phyloP scores from a whole-genome alignment of 1,140 invertebrate species.

The Temnothorax nylanderi region DNA sequence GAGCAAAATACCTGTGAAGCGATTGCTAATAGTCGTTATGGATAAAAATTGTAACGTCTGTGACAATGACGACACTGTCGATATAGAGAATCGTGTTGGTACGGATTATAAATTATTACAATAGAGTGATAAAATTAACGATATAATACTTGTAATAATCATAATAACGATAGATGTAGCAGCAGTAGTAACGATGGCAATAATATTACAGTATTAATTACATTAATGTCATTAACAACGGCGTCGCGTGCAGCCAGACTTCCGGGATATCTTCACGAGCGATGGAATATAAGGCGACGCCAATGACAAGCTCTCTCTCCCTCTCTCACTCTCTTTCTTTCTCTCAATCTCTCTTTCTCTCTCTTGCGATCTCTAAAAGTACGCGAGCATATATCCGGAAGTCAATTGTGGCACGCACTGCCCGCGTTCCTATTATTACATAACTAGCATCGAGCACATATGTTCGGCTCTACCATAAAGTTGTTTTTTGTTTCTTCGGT shows the following conservation, averaged over 20 bases:
- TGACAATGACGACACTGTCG: constrained; percentile 66
- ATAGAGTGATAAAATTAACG: constrained; percentile 74
- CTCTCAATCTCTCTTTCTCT: constrained; percentile 45
- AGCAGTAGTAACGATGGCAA: constrained; percentile 80
- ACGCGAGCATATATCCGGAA: constrained; percentile 61
- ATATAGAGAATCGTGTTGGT: constrained; percentile 67
- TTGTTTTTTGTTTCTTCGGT: constrained; percentile 57
- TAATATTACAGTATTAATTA: constrained; percentile 83
- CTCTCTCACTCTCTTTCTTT: constrained; percentile 56
- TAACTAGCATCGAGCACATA: constrained; percentile 72
- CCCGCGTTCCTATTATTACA: constrained; percentile 68
- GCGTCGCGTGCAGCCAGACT: constrained; percentile 71
- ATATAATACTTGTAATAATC: constrained; percentile 80
- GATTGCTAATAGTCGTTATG: constrained; percentile 40
- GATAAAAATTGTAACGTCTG: constrained; percentile 62
- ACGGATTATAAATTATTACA: constrained; percentile 75
- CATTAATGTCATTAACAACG: constrained; percentile 78
- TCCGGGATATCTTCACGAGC: constrained; percentile 60
- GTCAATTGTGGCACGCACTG: constrained; percentile 70
- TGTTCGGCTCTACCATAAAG: constrained; percentile 66
- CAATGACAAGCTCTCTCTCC: constrained; percentile 43
- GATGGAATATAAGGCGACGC: constrained; percentile 69
- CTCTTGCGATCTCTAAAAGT: constrained; percentile 47
- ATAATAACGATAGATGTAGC: constrained; percentile 77
- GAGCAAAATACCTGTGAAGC: not conserved